These are phyloP conservation scores for Galeopsomyia nigrocyanea DNA, from an alignment of 2,888 invertebrate species.

Conservation along the genomic window DNA sequence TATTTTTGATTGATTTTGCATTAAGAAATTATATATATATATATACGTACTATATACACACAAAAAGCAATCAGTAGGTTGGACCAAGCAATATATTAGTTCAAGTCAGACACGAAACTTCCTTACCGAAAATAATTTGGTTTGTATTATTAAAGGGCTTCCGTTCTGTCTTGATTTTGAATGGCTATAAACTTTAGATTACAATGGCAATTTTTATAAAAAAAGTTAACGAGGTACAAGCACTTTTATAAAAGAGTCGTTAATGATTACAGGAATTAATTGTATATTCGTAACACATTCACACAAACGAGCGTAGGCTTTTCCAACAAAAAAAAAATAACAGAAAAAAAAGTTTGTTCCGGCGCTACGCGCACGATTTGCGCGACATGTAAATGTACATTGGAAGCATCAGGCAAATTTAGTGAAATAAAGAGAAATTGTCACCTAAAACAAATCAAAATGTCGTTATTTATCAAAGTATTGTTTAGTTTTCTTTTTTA, in stretches of 20 bases:
- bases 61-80: constrained; percentile 26
- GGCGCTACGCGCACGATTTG: constrained; percentile 42
- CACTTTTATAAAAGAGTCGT: constrained; percentile 19
- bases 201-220: constrained; percentile 28
- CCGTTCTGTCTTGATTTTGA: constrained; percentile 12
- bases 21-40: constrained; percentile 6
- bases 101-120: constrained; percentile 32
- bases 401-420: constrained; percentile 39
- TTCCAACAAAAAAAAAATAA: background rate
- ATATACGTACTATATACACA: constrained; percentile 19
- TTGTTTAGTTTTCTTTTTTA: constrained; percentile 39
- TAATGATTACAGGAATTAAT: constrained; percentile 8
- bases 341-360: constrained; percentile 30
- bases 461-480: constrained; percentile 37
- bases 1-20: too few species aligned
- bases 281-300: constrained; percentile 39
- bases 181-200: constrained; percentile 30
- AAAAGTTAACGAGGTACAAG: background rate
- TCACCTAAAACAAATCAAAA: constrained; percentile 39
- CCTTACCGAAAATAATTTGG: constrained; percentile 1
- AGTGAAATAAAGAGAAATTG: constrained; percentile 47
- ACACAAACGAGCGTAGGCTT: constrained; percentile 24
- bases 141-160: constrained; percentile 28
- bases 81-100: constrained; percentile 38
- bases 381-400: constrained; percentile 46